Conservation (phyloP, 2,888 invertebrate genomes). For the Furcula furcula region DNA sequence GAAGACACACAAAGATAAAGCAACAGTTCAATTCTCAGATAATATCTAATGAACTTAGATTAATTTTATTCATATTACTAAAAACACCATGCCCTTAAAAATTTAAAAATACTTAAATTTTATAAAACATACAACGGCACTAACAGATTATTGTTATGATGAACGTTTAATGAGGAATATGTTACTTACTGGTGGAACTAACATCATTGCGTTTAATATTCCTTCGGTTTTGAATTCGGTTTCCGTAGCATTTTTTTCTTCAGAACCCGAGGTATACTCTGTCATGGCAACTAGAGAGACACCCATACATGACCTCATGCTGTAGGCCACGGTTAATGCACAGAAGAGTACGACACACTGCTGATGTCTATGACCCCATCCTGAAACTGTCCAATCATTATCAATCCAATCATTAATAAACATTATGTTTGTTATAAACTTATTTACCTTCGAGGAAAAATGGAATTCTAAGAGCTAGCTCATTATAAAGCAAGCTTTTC, state of each 20-base stretch:
- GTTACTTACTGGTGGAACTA: constrained; percentile 53
- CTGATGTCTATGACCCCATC: constrained; percentile 76
- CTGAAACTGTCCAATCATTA: constrained; percentile 32
- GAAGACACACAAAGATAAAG: no score
- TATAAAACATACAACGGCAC: no score
- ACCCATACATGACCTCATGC: constrained; percentile 84
- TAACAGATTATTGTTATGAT: no score
- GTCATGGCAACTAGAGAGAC: constrained; percentile 85
- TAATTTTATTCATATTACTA: no score
- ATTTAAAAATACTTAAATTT: no score
- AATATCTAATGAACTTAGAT: no score
- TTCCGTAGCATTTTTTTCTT: constrained; percentile 1
- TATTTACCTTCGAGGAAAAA: constrained; percentile 5
- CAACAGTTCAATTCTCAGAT: no score
- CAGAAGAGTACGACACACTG: constrained; percentile 82
- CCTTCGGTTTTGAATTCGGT: constrained; percentile 26
- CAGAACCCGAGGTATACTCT: constrained; percentile 11
- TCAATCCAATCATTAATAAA: background rate
- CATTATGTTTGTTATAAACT: background rate
- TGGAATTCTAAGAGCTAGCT: constrained; percentile 1
- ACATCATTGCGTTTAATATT: constrained; percentile 40
- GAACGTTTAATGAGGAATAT: no score
- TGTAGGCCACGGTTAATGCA: constrained; percentile 82
- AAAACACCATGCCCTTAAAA: no score
- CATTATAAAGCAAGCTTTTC: no score